Conservation (phyloP, 2,888 invertebrate genomes). For the Eumacrocentrus americanus region DNA sequence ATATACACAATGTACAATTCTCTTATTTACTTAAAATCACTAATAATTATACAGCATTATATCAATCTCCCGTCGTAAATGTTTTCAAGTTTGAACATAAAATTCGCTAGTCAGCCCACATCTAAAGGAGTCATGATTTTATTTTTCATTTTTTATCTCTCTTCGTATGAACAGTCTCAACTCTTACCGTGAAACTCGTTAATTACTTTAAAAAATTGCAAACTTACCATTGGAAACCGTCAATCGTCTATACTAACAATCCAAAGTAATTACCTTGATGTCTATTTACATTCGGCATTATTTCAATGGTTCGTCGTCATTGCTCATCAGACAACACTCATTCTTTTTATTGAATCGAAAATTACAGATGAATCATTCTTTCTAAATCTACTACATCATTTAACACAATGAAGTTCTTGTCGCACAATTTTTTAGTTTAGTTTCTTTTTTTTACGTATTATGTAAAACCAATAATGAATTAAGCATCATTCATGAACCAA, state of each 20-base stretch:
- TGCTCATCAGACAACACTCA: conserved; percentile 6
- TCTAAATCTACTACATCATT: conserved; percentile 35
- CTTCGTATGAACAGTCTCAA: neutral
- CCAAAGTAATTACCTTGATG: conserved; percentile 28
- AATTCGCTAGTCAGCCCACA: conserved; percentile 19
- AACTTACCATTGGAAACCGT: conserved; percentile 27
- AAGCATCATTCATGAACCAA: neutral
- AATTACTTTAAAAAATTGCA: conserved; percentile 28
- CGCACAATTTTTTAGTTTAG: conserved; percentile 20
- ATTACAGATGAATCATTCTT: too few relatives aligned
- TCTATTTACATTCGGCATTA: conserved; percentile 38
- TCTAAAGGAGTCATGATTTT: conserved; percentile 34
- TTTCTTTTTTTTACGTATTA: conserved; percentile 18
- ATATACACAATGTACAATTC: conserved; percentile 35
- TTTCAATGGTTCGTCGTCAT: conserved; percentile 28
- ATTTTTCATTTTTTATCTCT: conserved; percentile 24
- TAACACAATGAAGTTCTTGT: conserved; percentile 32
- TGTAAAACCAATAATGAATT: neutral
- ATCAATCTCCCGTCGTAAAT: neutral
- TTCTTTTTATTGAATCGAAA: conserved; percentile 12
- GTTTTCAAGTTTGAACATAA: conserved; percentile 11
- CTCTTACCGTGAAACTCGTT: neutral
- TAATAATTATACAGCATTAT: conserved; percentile 18
- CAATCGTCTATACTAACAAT: conserved; percentile 31
- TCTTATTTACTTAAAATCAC: conserved; percentile 18